Evolutionary conservation across 1,140 invertebrate genomes (phyloP).

Genomic region (Orussus abietinus): DNA sequence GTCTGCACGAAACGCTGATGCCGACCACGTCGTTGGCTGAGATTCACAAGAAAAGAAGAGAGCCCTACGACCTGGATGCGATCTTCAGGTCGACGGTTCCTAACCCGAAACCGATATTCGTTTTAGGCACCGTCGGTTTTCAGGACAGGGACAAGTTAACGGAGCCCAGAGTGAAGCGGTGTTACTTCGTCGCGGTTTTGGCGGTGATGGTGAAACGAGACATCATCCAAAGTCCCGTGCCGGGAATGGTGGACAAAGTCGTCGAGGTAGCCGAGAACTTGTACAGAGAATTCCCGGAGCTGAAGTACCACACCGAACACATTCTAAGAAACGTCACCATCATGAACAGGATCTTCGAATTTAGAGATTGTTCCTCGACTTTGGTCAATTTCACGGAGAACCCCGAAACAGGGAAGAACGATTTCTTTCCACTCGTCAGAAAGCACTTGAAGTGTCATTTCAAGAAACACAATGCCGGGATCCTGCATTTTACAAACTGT

Average conservation of each 20-base stretch:
- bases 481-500: slow-evolving; percentile 48
- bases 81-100: slow-evolving; percentile 30
- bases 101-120: slow-evolving; percentile 28
- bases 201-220: slow-evolving; percentile 42
- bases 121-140: slow-evolving; percentile 32
- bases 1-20: slow-evolving; percentile 30
- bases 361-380: slow-evolving; percentile 33
- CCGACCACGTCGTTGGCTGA: slow-evolving; percentile 27
- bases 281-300: slow-evolving; percentile 32
- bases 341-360: slow-evolving; percentile 43
- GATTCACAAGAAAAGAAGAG: slow-evolving; percentile 25
- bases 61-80: slow-evolving; percentile 23
- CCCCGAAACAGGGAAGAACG: slow-evolving; percentile 15
- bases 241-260: slow-evolving; percentile 41
- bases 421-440: slow-evolving; percentile 19
- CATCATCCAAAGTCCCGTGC: slow-evolving; percentile 35
- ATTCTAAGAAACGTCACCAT: slow-evolving; percentile 39
- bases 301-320: slow-evolving; percentile 36
- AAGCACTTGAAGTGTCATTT: slow-evolving; percentile 36
- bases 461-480: slow-evolving; percentile 29
- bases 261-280: slow-evolving; percentile 35
- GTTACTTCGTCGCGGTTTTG: slow-evolving; percentile 44
- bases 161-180: slow-evolving; percentile 41
- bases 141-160: slow-evolving; percentile 26
- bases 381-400: slow-evolving; percentile 25